Percentiles rank a stretch among this genome's conserved stretches.
These are phyloP conservation scores for Drosophila meridiana DNA, from an alignment of 2,888 invertebrate species.

Conservation along the genomic window DNA sequence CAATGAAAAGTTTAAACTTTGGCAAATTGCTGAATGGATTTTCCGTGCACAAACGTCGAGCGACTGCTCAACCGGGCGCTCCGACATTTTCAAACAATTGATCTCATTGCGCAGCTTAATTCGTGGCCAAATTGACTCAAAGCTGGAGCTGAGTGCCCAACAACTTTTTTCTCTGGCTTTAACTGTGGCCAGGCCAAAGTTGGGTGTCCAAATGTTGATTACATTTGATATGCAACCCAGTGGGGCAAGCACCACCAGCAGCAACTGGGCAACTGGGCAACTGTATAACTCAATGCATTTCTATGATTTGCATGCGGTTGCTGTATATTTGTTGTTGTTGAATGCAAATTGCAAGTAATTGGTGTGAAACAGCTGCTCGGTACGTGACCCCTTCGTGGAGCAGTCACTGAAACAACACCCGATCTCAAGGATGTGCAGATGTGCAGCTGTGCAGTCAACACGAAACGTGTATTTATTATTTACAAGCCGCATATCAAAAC, in stretches of 20 bases:
- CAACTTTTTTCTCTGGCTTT: constrained; percentile 34
- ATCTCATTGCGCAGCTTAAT: constrained; percentile 78
- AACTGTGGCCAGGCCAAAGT: constrained; percentile 28
- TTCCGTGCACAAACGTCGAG: constrained; percentile 23
- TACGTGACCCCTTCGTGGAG: constrained; percentile 64
- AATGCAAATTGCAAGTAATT: constrained; percentile 79
- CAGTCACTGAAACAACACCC: constrained; percentile 24
- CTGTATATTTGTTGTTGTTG: constrained; percentile 46
- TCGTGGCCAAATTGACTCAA: constrained; percentile 76
- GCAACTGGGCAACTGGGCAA: constrained; percentile 43
- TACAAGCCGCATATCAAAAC: constrained; percentile 55
- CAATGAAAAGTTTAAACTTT: constrained; percentile 69
- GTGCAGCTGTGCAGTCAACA: constrained; percentile 27
- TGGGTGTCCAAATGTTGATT: constrained; percentile 68
- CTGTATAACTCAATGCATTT: constrained; percentile 55
- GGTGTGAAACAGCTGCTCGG: constrained; percentile 76
- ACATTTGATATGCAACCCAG: constrained; percentile 73
- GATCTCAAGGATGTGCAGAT: constrained; percentile 30
- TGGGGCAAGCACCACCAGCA: neutral
- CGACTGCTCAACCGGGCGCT: constrained; percentile 15
- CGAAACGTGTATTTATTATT: constrained; percentile 74
- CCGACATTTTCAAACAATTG: constrained; percentile 74
- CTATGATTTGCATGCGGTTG: constrained; percentile 78
- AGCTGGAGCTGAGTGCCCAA: constrained; percentile 28
- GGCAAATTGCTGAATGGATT: constrained; percentile 72